Base-by-base conservation (phyloP, 2,888 invertebrate species). In the Sinelater perroti region DNA sequence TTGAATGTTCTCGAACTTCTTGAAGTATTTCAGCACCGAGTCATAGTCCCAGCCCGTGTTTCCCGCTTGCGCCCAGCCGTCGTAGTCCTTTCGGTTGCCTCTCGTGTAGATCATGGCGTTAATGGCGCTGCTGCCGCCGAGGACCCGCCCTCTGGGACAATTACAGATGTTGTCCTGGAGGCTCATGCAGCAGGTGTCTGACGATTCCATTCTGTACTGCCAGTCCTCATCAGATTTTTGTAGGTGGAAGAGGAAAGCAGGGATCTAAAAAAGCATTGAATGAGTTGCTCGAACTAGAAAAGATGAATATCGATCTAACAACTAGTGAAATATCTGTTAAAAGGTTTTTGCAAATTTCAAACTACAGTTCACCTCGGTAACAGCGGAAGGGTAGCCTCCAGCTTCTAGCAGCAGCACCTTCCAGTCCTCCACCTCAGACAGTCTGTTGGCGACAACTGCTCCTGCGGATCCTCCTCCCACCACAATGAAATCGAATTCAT, bases 91-190 rank as follows among this genome's bases (percentile, higher is more conserved):
- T 65, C 86, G 84, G 70, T 93, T 94, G 47, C 95, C 95, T 47
- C 95, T 83, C 6, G 93, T 88, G 79, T 96, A 96, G 20, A 95
- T 85, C 95, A 96, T 95, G 6, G 92, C 91, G 75, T 95, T 95
- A 1, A 95, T 83, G 1, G 93, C 91, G 68, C 92, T 92, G 54
- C 89, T 87, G 6, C 95, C 95, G 16, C 95, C 95, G 10, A 95
- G 82, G 11, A 90, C 94, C 76, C 93, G 95, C 42, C 97, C 97
- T 62, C 97, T 83, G 1, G 93, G 93, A 93, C 93, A 94, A 78
- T 91, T 91, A 76, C 93, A 93, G 60, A 91, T 82, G 74, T 91
- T 91, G 0, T 90, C 91, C 64, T 87, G 86, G 92, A 93, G 92
- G 4, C 91, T 93, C 61, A 90, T 84, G 70, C 93, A 94, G 77